These are phyloP conservation scores for Manacus vitellinus DNA, from an alignment of 2,113 vertebrate species.

Conservation along the genomic window DNA sequence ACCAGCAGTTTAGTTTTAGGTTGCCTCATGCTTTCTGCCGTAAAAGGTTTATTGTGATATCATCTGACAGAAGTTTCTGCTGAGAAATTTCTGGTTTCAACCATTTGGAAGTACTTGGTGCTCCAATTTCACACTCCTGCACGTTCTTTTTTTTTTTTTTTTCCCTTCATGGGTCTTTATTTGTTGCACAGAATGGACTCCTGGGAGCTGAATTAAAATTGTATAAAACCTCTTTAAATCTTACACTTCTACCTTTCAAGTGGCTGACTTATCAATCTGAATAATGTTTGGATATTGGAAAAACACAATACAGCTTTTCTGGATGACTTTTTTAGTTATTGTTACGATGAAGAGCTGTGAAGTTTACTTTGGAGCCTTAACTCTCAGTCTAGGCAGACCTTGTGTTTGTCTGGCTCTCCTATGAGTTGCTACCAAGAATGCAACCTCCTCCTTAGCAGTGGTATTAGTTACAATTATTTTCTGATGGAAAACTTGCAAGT, in stretches of 20 bases:
- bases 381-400: background rate
- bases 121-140: background rate
- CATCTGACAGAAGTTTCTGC: background rate
- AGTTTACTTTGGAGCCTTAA: background rate
- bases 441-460: background rate
- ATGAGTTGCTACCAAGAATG: background rate
- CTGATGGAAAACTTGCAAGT: conserved; percentile 4
- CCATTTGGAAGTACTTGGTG: background rate
- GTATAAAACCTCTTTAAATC: background rate
- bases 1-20: background rate
- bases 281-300: background rate
- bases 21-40: background rate
- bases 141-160: background rate
- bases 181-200: background rate
- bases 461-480: background rate
- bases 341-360: background rate
- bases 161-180: rapidly evolving
- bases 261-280: background rate
- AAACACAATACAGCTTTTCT: background rate
- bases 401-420: background rate
- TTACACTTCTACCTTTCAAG: background rate
- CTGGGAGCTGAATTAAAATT: background rate
- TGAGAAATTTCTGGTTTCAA: background rate
- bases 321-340: background rate
- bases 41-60: background rate